Evolutionary conservation across 2,888 invertebrate genomes (phyloP), one percentile per base, ranked within the genome.

Genomic region (Sphaerophoria rueppellii): DNA sequence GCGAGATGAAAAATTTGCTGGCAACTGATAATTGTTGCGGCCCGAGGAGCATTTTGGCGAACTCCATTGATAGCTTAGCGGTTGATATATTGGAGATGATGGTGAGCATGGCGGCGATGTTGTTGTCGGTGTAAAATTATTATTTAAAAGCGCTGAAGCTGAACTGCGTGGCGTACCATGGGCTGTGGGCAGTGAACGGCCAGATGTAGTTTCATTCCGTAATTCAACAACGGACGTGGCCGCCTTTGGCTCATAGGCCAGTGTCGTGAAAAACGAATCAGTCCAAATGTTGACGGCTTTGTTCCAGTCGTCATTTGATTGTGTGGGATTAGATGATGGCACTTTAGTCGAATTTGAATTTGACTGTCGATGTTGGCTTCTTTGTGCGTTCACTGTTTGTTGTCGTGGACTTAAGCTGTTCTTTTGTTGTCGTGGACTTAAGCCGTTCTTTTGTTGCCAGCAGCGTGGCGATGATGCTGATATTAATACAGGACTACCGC

Each of bases 261-360:
- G 71, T 73, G 80, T 76, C 4, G 72, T 85, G 16, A 85, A 65
- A 65, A 85, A 70, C 24, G 85, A 85, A 81, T 85, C 85, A 81
- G 85, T 81, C 85, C 85, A 85, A 69, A 81, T 85, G 58, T 81
- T 85, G 70, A 80, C 81, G 63, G 85, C 81, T 63, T 76, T 81
- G 35, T 77, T 80, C 85, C 85, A 85, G 70, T 85, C 85, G 35
- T 85, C 76, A 80, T 2, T 24, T 24, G 73, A 70, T 63, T 70
- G 75, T 58, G 71, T 37, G 35, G 40, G 48, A 16, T 4, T 52
- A 12, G 76, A 2, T 6, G 80, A 80, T 79, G 80, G 72, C 75
- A 75, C 75, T 77, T 72, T 73, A 34, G 69, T 35, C 43, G 67
- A 43, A 12, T 57, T 55, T 63, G 60, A 43, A 14, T 5, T 52